Evolutionary conservation across 2,888 invertebrate species (phyloP).

Genomic region (Caenorhabditis sp.): DNA sequence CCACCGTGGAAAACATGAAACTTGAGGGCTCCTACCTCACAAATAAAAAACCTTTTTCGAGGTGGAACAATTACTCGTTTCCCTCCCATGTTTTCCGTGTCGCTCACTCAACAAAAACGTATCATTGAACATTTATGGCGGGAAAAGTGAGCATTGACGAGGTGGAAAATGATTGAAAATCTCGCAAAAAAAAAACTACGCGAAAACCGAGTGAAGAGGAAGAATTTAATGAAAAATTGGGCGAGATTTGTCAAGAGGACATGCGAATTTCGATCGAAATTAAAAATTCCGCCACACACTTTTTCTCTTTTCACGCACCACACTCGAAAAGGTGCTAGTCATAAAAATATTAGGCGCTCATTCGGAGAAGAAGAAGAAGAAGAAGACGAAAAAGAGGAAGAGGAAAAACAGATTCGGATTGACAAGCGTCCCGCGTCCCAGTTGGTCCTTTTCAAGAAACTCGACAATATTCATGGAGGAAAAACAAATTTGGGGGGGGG

Average conservation of each 20-base stretch:
- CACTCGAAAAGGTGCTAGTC: too few species aligned
- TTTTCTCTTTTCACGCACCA: too few species aligned
- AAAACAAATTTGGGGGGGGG: too few species aligned
- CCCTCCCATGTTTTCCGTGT: neutral
- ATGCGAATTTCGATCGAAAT: too few species aligned
- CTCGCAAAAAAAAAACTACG: neutral
- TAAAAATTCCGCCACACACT: neutral
- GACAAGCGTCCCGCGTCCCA: too few species aligned
- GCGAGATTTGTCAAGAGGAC: neutral
- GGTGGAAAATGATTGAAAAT: neutral
- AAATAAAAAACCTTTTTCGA: too few species aligned
- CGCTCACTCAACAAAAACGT: neutral
- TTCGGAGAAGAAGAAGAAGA: constrained; percentile 4
- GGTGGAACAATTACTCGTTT: neutral
- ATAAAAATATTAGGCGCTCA: neutral
- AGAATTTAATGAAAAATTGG: neutral
- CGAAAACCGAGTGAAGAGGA: neutral
- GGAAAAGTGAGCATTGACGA: neutral
- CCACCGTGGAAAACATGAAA: too few species aligned
- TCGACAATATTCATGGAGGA: too few species aligned
- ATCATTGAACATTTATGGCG: constrained; percentile 10
- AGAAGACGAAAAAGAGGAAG: neutral
- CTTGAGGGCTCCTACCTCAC: too few species aligned
- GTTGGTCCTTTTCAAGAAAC: too few species aligned
- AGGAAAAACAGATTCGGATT: neutral